Evolutionary conservation across 2,888 invertebrate genomes (phyloP).

Genomic region (Rapana venosa): DNA sequence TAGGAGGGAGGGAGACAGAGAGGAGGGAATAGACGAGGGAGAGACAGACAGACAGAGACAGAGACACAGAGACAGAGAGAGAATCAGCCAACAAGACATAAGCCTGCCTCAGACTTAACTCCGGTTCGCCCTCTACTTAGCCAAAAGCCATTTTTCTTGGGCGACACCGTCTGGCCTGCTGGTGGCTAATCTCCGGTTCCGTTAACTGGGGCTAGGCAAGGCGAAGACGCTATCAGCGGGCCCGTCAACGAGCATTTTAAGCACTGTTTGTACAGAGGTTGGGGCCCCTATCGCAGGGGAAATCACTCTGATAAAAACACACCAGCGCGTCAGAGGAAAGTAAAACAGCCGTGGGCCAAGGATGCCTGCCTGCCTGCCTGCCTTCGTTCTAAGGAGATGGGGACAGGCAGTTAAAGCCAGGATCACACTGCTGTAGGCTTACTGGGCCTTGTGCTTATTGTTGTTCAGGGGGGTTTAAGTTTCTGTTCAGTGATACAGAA

Average conservation of each 20-base stretch:
- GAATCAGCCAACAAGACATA: background rate
- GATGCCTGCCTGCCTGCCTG: background rate
- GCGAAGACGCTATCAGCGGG: constrained; percentile 15
- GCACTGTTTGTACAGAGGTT: constrained; percentile 36
- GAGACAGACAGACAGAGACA: background rate
- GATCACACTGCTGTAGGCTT: too few relatives aligned
- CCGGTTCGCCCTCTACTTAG: background rate
- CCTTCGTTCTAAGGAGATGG: too few relatives aligned
- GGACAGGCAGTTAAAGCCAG: background rate
- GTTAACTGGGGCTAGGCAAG: constrained; percentile 11
- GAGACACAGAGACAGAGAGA: background rate
- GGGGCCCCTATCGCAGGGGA: constrained; percentile 13
- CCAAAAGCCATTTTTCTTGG: constrained; percentile 8
- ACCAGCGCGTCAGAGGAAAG: constrained; percentile 25
- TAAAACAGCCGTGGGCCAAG: background rate
- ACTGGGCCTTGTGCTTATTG: too few relatives aligned
- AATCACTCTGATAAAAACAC: constrained; percentile 25
- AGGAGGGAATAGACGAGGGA: background rate
- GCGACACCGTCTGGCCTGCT: background rate
- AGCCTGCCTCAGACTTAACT: background rate
- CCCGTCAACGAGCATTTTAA: constrained; percentile 39
- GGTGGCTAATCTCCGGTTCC: background rate
- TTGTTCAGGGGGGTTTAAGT: too few relatives aligned
- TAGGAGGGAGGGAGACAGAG: background rate
- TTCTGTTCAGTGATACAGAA: too few relatives aligned